These are phyloP conservation scores for Rambutsinella grinnellia DNA, from an alignment of 2,888 invertebrate genomes.

Conservation along the genomic window DNA sequence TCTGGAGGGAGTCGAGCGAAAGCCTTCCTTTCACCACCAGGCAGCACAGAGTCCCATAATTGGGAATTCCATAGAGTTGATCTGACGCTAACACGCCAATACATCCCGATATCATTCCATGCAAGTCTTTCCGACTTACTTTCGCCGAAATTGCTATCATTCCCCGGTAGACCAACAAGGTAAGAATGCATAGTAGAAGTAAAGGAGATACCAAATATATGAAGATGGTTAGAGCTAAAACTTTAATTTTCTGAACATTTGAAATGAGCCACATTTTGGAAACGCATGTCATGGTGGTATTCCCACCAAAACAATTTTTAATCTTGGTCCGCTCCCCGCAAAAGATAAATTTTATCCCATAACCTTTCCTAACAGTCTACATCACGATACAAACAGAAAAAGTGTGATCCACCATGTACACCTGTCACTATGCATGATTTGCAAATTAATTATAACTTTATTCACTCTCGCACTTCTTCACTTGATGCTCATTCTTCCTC, in stretches of 20 bases:
- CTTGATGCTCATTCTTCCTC: no score
- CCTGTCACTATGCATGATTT: no score
- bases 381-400: no score
- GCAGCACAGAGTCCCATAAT: conserved; percentile 42
- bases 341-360: conserved; percentile 21
- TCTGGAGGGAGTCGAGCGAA: conserved; percentile 47
- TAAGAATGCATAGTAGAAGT: conserved; percentile 33
- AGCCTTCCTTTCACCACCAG: conserved; percentile 52
- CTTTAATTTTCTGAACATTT: conserved; percentile 50
- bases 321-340: background rate
- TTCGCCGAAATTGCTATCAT: conserved; percentile 38
- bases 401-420: no score
- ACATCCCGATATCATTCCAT: conserved; percentile 31
- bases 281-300: conserved; percentile 42
- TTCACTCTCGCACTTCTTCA: no score
- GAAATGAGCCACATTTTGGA: conserved; percentile 52
- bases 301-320: background rate
- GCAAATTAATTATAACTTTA: no score
- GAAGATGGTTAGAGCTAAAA: conserved; percentile 47
- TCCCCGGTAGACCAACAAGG: conserved; percentile 34
- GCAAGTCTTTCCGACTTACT: conserved; percentile 47
- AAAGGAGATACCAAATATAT: conserved; percentile 49
- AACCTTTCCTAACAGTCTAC: conserved; percentile 30
- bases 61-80: conserved; percentile 57
- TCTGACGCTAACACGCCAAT: conserved; percentile 50